Evolutionary conservation across 2,113 vertebrate genomes (phyloP).

Genomic region (Cyphomyrus discorhynchus): DNA sequence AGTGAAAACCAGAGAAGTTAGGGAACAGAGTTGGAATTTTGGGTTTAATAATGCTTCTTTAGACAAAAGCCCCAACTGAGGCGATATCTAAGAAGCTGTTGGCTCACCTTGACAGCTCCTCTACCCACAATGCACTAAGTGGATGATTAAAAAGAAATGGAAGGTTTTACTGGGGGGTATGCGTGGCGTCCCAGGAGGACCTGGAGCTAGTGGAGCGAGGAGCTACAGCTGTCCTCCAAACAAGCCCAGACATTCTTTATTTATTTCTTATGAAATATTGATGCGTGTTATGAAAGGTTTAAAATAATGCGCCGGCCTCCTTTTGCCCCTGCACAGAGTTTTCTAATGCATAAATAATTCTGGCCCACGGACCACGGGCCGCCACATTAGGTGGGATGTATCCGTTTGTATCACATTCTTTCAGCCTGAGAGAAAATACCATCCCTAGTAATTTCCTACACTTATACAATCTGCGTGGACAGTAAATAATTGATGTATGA

Average conservation of each 20-base stretch:
- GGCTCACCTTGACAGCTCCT: constrained; percentile 86
- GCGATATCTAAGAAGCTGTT: constrained; percentile 51
- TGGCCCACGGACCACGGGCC: constrained; percentile 74
- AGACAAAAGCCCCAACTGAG: constrained; percentile 35
- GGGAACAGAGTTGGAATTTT: constrained; percentile 34
- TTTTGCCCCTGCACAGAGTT: constrained; percentile 75
- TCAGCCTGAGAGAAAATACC: constrained; percentile 99
- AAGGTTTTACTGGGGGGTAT: constrained; percentile 91
- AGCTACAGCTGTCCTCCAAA: constrained; percentile 99
- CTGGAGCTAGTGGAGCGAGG: constrained; percentile 79
- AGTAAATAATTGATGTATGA: constrained; percentile 99
- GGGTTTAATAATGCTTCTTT: constrained; percentile 33
- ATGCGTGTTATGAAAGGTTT: constrained; percentile 99
- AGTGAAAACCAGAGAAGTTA: constrained; percentile 15
- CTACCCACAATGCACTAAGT: constrained; percentile 94
- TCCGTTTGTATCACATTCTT: constrained; percentile 95
- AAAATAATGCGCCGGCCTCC: constrained; percentile 97
- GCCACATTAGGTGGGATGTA: constrained; percentile 77
- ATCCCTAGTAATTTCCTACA: constrained; percentile 99
- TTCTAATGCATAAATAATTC: constrained; percentile 99
- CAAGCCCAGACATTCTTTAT: constrained; percentile 97
- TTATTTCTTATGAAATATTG: constrained; percentile 99
- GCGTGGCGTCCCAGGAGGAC: constrained; percentile 81
- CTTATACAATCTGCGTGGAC: constrained; percentile 90
- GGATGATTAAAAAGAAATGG: constrained; percentile 99